Conservation (phyloP, 2,113 vertebrate species). For the Paradoxurus hermaphroditus region DNA sequence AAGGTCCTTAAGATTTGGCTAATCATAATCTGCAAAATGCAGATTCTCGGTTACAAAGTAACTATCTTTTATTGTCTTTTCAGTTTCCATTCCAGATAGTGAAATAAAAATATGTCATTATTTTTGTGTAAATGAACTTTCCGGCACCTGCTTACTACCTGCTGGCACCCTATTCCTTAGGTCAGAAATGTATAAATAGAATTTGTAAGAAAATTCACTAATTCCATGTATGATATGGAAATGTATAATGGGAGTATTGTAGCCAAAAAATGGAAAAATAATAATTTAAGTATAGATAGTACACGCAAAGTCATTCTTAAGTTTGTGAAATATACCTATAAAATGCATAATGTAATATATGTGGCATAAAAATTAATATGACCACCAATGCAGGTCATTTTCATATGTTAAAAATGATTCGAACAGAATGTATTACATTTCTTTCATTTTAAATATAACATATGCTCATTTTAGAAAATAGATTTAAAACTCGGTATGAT, state of each 20-base stretch:
- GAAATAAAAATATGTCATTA: background rate
- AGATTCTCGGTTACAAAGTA: background rate
- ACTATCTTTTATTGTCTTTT: background rate
- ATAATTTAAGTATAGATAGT: background rate
- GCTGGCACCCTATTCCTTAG: background rate
- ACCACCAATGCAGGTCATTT: background rate
- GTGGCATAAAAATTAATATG: background rate
- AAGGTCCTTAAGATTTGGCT: background rate
- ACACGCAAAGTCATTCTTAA: background rate
- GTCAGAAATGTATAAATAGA: background rate
- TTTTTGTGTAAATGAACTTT: slow-evolving; percentile 36
- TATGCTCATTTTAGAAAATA: background rate
- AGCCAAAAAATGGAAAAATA: background rate
- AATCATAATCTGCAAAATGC: background rate
- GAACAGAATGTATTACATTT: background rate
- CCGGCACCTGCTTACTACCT: background rate
- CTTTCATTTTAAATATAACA: background rate
- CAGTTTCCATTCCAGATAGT: background rate
- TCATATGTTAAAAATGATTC: background rate
- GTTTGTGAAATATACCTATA: background rate
- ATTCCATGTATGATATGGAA: background rate
- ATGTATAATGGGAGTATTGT: background rate
- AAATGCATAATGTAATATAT: background rate
- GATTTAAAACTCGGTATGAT: background rate
- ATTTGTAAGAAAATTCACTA: slow-evolving; percentile 19